These are phyloP conservation scores for Drosophila paramelanica DNA, from an alignment of 2,888 invertebrate species.

Conservation along the genomic window DNA sequence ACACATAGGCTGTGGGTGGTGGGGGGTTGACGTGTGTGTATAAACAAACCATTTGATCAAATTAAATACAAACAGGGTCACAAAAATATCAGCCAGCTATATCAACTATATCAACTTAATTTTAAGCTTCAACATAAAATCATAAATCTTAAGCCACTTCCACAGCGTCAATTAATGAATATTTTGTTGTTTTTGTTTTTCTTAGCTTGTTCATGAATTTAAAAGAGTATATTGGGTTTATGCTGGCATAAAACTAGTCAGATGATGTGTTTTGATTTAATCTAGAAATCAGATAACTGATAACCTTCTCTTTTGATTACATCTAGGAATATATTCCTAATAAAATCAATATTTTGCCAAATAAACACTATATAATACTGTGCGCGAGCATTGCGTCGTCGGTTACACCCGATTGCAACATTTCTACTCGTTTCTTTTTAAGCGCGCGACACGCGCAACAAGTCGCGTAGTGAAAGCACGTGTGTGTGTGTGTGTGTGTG, in stretches of 20 bases:
- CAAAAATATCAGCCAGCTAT: conserved; percentile 29
- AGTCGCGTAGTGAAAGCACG: conserved; percentile 16
- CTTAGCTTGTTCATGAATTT: no score
- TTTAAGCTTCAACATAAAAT: conserved; percentile 68
- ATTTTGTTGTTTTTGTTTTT: not conserved
- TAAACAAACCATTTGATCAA: conserved; percentile 65
- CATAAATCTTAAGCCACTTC: conserved; percentile 64
- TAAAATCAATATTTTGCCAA: no score
- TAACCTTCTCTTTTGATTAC: no score
- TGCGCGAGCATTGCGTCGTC: no score
- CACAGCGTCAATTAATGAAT: conserved; percentile 58
- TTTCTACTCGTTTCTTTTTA: no score
- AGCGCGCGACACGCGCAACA: conserved; percentile 61
- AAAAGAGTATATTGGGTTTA: no score
- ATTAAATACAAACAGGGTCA: conserved; percentile 62
- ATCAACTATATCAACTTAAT: conserved; percentile 31
- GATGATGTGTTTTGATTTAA: no score
- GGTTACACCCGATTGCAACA: no score
- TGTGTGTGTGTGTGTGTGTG: not conserved
- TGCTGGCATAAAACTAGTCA: no score
- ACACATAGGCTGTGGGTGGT: not conserved
- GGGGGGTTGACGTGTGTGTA: conserved; percentile 12
- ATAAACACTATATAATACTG: no score
- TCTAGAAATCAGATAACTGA: no score
- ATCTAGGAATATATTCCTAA: no score